A percentile compares a stretch with the other conserved stretches of the same genome.
Evolutionary conservation across 1,140 invertebrate species (phyloP).

Genomic region (Leptinotarsa texana): DNA sequence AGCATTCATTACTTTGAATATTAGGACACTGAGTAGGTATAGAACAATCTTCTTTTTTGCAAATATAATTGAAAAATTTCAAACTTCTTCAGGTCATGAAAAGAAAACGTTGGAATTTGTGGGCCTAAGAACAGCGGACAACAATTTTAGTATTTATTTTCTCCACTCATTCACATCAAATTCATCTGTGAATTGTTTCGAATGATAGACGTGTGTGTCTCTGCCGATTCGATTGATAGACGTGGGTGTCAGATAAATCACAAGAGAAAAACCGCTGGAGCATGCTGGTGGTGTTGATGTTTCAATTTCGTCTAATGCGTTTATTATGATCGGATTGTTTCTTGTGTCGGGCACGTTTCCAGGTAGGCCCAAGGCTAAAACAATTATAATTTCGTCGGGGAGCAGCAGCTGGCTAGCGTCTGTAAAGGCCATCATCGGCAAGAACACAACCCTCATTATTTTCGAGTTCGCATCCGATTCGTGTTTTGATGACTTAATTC

Average conservation of each 20-base stretch:
- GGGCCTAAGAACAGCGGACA: too few species aligned
- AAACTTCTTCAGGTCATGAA: too few species aligned
- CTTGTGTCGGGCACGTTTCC: conserved; percentile 7
- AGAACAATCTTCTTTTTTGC: too few species aligned
- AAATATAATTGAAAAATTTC: too few species aligned
- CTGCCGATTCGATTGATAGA: background rate
- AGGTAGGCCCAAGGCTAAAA: conserved; percentile 5
- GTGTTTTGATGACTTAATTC: background rate
- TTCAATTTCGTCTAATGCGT: conserved; percentile 6
- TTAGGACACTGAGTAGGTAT: too few species aligned
- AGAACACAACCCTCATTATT: background rate
- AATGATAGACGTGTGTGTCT: background rate
- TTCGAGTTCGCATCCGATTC: background rate
- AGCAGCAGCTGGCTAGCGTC: conserved; percentile 1
- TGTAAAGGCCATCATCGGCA: background rate
- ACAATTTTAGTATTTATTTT: too few species aligned
- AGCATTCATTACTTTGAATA: too few species aligned
- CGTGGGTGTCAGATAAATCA: background rate
- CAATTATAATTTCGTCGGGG: conserved; percentile 2
- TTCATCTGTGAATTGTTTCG: too few species aligned
- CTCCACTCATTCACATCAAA: too few species aligned
- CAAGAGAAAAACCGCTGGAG: background rate
- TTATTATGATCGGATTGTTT: background rate
- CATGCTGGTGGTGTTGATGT: conserved; percentile 7
- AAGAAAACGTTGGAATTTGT: too few species aligned